Evolutionary conservation across 1,140 invertebrate species (phyloP), one percentile per base, ranked within the genome.

Genomic region (Mya arenaria): DNA sequence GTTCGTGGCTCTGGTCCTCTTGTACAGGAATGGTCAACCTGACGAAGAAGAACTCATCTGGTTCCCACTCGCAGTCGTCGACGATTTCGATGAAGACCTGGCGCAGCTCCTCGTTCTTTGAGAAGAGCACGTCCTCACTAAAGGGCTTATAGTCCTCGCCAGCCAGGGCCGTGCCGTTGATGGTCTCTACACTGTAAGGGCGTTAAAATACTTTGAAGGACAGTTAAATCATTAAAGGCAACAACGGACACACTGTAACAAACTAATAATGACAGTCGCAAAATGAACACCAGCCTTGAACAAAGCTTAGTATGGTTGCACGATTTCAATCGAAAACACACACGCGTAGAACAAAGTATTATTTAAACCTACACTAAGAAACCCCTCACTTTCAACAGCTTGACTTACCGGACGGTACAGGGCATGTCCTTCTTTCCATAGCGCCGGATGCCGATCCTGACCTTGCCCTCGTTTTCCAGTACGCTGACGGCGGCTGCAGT

Each of bases 41-140:
- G 2, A 95, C 92, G 88, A 95, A 95, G 90, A 96, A 96, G 79
- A 95, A 94, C 90, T 95, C 95, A 88, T 95, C 94, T 0, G 95
- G 95, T 88, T 95, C 94, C 95, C 95, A 95, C 84, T 95, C 94
- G 79, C 94, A 94, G 89, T 95, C 95, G 86, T 95, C 94, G 39
- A 95, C 93, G 74, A 95, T 95, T 83, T 94, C 94, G 13, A 95
- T 93, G 39, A 90, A 93, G 15, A 95, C 84, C 89, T 94, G 86
- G 56, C 94, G 93, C 71, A 94, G 93, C 19, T 89, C 89, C 84
- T 95, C 95, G 25, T 94, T 91, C 25, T 93, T 92, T 69, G 93
- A 93, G 90, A 95, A 95, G 3, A 92, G 93, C 0, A 95, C 69
- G 8, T 94, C 90, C 83, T 95, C 92, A 82, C 95, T 94, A 36